Evolutionary conservation across 2,113 vertebrate genomes (phyloP).

Genomic region (Campylomormyrus tamandua): DNA sequence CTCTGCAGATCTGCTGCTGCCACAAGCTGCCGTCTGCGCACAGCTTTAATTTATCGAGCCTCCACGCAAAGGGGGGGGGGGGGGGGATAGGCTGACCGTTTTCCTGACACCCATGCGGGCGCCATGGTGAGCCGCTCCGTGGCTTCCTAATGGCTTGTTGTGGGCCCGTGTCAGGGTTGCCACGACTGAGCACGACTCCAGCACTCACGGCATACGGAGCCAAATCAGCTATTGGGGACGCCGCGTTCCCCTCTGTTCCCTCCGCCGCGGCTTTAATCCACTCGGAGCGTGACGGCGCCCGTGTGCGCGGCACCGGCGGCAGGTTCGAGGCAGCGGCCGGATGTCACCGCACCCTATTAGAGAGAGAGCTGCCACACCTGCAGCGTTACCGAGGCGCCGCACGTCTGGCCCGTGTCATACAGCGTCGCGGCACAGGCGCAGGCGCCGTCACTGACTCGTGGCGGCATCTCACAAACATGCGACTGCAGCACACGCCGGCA

Average conservation of each 20-base stretch:
- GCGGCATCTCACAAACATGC: not conserved
- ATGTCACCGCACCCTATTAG: not conserved
- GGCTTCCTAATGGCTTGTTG: constrained; percentile 22
- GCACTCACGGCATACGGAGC: constrained; percentile 14
- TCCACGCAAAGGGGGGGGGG: constrained; percentile 39
- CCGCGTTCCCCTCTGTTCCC: not conserved
- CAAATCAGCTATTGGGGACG: constrained; percentile 19
- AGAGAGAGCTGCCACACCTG: not conserved
- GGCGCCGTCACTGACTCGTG: not conserved
- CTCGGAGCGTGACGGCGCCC: not conserved
- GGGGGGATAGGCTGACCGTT: constrained; percentile 36
- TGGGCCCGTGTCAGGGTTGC: constrained; percentile 19
- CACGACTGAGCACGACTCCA: constrained; percentile 11
- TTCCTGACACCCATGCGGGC: constrained; percentile 24
- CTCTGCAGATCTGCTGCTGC: constrained; percentile 44
- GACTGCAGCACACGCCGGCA: not conserved
- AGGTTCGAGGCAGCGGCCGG: not conserved
- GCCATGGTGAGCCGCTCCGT: constrained; percentile 16
- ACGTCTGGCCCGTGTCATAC: not conserved
- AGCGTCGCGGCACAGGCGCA: not conserved
- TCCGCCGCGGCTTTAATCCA: not conserved
- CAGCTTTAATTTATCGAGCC: constrained; percentile 51
- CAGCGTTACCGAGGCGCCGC: not conserved
- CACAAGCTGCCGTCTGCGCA: constrained; percentile 58
- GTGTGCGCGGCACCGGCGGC: not conserved